phyloP scores from a whole-genome alignment of 1,140 invertebrate genomes.

The Radopholus similis region DNA sequence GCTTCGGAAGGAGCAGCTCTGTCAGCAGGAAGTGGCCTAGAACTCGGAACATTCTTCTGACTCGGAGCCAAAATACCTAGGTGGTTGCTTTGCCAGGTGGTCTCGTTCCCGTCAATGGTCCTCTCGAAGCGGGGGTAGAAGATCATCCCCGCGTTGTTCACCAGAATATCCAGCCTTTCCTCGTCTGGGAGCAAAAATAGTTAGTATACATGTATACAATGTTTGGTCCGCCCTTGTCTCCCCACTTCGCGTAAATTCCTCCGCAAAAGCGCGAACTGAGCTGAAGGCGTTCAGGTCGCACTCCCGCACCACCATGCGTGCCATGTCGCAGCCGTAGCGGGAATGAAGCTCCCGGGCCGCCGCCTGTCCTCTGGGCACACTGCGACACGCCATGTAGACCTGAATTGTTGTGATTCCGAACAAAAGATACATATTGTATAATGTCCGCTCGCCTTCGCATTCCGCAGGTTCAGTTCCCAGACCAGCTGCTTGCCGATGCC shows the following conservation, averaged over 20 bases:
- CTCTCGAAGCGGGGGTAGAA: constrained; percentile 38
- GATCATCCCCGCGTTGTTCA: constrained; percentile 50
- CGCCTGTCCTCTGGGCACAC: constrained; percentile 28
- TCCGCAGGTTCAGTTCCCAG: constrained; percentile 40
- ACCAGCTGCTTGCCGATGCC: constrained; percentile 36
- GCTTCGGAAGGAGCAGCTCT: constrained; percentile 43
- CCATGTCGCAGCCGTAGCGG: constrained; percentile 34
- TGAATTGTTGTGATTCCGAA: not conserved
- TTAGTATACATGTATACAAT: not conserved
- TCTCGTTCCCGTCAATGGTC: constrained; percentile 44
- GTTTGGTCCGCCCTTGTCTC: not conserved
- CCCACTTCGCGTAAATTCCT: constrained; percentile 35
- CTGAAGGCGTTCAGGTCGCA: constrained; percentile 30
- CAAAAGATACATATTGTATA: not conserved
- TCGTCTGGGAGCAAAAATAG: constrained; percentile 33
- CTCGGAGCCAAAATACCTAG: constrained; percentile 21
- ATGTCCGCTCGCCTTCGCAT: too few relatives aligned
- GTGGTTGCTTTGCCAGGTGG: constrained; percentile 44
- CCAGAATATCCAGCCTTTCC: constrained; percentile 41
- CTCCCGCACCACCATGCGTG: constrained; percentile 27
- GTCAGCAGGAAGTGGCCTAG: constrained; percentile 46
- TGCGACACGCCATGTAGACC: constrained; percentile 44
- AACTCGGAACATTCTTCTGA: not conserved
- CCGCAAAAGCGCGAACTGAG: constrained; percentile 32
- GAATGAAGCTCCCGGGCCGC: constrained; percentile 22